A percentile compares a stretch with the other conserved stretches of the same genome.
Conservation (phyloP, 2,888 invertebrate species). For the Lydus trimaculatus region DNA sequence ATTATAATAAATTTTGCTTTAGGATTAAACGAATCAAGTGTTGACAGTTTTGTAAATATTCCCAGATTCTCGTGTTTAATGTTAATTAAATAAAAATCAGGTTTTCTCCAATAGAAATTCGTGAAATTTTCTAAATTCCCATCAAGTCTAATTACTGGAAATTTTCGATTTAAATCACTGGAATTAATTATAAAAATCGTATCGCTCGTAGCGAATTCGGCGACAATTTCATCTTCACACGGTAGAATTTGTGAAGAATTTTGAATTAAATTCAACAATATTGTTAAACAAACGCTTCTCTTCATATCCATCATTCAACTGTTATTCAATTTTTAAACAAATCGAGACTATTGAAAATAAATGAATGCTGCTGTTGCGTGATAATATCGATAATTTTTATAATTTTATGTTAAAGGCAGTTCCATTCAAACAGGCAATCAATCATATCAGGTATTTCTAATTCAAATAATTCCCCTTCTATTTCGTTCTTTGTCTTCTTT, state of each 20-base stretch:
- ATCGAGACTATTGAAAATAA: background rate
- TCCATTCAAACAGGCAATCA: no score
- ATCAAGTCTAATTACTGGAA: background rate
- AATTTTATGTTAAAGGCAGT: background rate
- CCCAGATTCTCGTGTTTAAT: background rate
- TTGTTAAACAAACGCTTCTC: background rate
- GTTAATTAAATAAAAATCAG: background rate
- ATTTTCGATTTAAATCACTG: background rate
- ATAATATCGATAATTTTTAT: background rate
- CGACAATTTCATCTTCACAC: background rate
- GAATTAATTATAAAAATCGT: background rate
- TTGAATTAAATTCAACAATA: background rate
- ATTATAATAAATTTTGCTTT: constrained; percentile 21
- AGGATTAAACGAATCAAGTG: constrained; percentile 10
- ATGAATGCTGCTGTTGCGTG: background rate
- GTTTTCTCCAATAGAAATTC: background rate
- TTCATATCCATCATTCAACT: background rate
- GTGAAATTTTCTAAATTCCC: background rate
- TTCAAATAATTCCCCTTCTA: background rate
- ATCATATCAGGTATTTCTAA: background rate
- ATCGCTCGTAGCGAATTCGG: background rate
- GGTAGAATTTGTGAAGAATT: background rate
- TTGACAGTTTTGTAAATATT: background rate
- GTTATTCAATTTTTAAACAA: background rate
- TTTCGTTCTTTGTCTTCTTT: background rate